Evolutionary conservation across 2,797 vertebrate genomes (phyloP).

Genomic region (Molossus molossus): DNA sequence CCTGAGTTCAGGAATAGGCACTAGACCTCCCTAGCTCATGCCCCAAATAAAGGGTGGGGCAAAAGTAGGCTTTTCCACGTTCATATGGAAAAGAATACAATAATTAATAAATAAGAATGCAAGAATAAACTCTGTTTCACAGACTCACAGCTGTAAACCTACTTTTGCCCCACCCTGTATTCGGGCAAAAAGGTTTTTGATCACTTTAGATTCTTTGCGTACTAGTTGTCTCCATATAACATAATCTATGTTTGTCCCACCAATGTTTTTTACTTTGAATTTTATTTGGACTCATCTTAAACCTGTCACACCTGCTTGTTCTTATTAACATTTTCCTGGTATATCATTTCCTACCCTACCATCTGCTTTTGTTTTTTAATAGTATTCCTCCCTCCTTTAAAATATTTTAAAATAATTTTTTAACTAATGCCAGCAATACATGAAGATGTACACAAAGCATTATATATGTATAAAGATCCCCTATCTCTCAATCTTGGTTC

Average conservation of each 20-base stretch:
- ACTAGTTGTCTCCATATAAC: background rate
- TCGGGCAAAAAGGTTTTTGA: background rate
- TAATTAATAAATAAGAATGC: background rate
- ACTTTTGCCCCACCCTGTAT: background rate
- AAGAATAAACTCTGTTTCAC: background rate
- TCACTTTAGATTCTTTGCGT: background rate
- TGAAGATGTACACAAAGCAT: background rate
- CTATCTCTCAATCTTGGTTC: background rate
- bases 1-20: background rate
- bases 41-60: background rate
- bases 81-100: background rate
- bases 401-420: slow-evolving; percentile 22
- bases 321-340: slow-evolving; percentile 45
- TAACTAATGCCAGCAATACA: slow-evolving; percentile 13
- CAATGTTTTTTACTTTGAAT: background rate
- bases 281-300: slow-evolving; percentile 50
- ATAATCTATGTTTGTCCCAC: background rate
- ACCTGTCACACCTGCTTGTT: slow-evolving; percentile 37
- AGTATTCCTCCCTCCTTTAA: slow-evolving; percentile 33
- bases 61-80: background rate
- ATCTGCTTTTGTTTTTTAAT: slow-evolving; percentile 50
- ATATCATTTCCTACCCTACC: background rate
- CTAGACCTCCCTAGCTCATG: background rate
- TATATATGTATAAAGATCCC: background rate
- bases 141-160: background rate